Percentiles rank a stretch among this genome's conserved stretches.
These are phyloP conservation scores for Sycophila sp. DNA, from an alignment of 1,140 invertebrate genomes.

Conservation along the genomic window DNA sequence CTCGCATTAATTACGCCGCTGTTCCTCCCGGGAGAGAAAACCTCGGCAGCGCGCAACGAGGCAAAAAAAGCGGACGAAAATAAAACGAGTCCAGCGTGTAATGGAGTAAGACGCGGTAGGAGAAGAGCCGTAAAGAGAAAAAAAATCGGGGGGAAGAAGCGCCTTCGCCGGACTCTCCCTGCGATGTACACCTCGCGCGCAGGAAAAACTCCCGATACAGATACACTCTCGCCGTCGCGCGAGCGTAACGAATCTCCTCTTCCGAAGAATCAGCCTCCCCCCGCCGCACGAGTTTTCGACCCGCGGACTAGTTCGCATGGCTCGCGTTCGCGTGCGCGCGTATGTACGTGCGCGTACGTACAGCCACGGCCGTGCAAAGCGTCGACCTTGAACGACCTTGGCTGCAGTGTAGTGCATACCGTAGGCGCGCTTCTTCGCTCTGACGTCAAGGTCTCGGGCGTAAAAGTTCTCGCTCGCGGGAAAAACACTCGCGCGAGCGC, in stretches of 20 bases:
- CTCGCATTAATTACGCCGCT: no score
- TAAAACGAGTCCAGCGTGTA: neutral
- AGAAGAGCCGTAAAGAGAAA: neutral
- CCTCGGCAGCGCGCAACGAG: neutral
- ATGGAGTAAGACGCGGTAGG: neutral
- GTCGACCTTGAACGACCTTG: constrained; percentile 61
- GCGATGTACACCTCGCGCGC: neutral
- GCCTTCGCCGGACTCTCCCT: neutral
- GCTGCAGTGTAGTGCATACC: neutral
- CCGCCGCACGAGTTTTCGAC: no score
- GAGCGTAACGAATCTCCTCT: neutral
- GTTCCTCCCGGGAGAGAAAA: no score
- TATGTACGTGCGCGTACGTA: no score
- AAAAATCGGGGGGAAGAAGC: no score
- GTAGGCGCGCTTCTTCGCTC: neutral
- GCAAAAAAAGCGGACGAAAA: neutral
- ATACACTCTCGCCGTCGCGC: neutral
- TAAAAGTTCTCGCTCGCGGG: neutral
- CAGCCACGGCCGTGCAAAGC: constrained; percentile 33
- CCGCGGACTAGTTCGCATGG: constrained; percentile 54
- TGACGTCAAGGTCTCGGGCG: neutral
- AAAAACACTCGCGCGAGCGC: no score
- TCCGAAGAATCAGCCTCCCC: no score
- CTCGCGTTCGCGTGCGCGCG: no score
- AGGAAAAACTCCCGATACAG: no score